Conservation (phyloP, 2,888 invertebrate genomes). For the Ichneumoninae sp. region DNA sequence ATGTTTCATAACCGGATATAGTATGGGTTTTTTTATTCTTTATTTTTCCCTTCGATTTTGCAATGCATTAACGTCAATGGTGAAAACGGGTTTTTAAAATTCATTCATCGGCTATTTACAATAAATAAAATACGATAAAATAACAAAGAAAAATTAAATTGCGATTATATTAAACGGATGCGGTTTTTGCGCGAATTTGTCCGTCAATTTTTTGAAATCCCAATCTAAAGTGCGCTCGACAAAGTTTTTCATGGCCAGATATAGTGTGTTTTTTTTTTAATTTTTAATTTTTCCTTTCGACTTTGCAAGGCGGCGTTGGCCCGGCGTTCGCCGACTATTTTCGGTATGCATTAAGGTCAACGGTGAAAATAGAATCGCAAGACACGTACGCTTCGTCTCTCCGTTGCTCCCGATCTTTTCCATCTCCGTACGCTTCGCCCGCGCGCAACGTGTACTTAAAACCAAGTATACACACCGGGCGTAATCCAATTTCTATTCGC, state of each 20-base stretch:
- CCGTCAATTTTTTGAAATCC: neutral
- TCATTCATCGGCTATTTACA: neutral
- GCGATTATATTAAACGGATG: no score
- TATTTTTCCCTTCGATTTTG: constrained; percentile 32
- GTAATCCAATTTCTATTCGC: constrained; percentile 44
- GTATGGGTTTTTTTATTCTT: no score
- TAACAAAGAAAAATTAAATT: no score
- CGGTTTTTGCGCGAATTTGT: no score
- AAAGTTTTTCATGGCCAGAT: neutral
- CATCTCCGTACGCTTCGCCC: constrained; percentile 21
- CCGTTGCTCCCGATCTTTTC: constrained; percentile 8
- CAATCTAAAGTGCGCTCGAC: neutral
- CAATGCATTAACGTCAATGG: no score
- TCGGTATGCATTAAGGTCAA: constrained; percentile 72
- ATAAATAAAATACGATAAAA: no score
- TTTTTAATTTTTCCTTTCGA: neutral
- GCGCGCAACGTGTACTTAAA: constrained; percentile 29
- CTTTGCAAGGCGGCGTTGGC: constrained; percentile 48
- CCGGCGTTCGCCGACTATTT: constrained; percentile 63
- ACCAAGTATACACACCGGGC: neutral
- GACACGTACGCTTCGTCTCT: constrained; percentile 40
- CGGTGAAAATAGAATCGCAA: constrained; percentile 67
- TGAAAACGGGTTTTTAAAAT: no score
- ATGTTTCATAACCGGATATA: neutral
- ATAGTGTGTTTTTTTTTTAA: neutral